A percentile compares a stretch with the other conserved stretches of the same genome.
Conservation (phyloP, 2,888 invertebrate genomes). For the Alentia gelatinosa region DNA sequence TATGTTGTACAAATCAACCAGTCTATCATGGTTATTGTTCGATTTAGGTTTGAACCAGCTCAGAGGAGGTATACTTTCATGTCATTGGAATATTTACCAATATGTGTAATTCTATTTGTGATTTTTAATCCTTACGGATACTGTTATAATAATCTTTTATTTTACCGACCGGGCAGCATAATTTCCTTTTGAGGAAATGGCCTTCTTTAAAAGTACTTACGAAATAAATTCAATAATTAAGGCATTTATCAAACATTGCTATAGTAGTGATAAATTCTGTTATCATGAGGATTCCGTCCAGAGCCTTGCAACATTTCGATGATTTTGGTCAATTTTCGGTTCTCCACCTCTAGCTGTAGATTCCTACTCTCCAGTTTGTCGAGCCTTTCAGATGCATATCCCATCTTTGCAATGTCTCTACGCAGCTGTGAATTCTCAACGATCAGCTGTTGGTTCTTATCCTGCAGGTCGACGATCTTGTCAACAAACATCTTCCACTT, state of each 20-base stretch:
- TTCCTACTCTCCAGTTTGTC: constrained; percentile 56
- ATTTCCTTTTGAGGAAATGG: too few relatives aligned
- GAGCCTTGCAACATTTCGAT: constrained; percentile 52
- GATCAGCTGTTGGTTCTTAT: constrained; percentile 58
- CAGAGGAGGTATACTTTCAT: too few relatives aligned
- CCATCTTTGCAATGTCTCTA: constrained; percentile 24
- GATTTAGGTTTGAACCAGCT: too few relatives aligned
- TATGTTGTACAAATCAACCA: too few relatives aligned
- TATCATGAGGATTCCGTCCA: constrained; percentile 52
- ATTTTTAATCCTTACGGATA: neutral
- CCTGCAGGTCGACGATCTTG: constrained; percentile 60
- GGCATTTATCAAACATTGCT: constrained; percentile 51
- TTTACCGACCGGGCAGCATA: neutral
- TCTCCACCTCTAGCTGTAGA: constrained; percentile 58
- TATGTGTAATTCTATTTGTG: neutral
- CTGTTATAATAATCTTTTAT: neutral
- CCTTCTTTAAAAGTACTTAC: neutral
- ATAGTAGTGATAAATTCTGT: constrained; percentile 47
- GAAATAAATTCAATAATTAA: neutral
- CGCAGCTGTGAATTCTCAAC: constrained; percentile 55
- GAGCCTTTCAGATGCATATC: constrained; percentile 30
- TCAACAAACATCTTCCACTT: constrained; percentile 59
- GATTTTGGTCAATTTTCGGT: constrained; percentile 59
- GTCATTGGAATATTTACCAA: neutral
- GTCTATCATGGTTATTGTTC: too few relatives aligned